Evolutionary conservation across 2,888 invertebrate species (phyloP), one percentile per base, ranked within the genome.

Genomic region (Crepidodera aurea): DNA sequence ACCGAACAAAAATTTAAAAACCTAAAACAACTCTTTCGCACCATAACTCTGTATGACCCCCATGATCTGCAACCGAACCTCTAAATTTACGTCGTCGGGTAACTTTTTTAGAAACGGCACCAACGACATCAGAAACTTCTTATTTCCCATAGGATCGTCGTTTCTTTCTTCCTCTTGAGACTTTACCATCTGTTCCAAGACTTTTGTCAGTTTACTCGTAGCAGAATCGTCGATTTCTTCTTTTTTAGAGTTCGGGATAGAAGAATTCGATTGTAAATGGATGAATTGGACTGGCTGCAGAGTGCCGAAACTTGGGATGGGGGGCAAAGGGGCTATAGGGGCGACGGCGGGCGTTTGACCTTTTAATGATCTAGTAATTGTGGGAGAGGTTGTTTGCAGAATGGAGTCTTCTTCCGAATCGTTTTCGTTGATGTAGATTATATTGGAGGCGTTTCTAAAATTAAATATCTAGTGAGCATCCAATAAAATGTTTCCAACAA

Each of bases 11-110:
- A 42, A 22, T 40, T 40, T 2, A n/a, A n/a, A 34, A 34, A 15
- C 15, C n/a, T 22, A 48, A 40, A 29, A 25, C 16, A 19, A 13
- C 13, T 54, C 58, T 51, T 63, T 63, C 2, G 37, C 44, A 12
- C 34, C 19, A 22, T 65, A 66, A 59, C 34, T 71, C 54, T 75
- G 75, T 19, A 77, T 40, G 0, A 77, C 72, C 40, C 72, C 75
- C 74, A 76, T 69, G 60, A 76, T 58, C 59, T 76, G 74, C 56
- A 76, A 65, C 40, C 76, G 62, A 10, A 77, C 75, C 60, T 77
- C 75, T 51, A 77, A 67, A 65, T 76, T 77, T 1, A 75, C 73
- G 62, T 76, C 75, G 51, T 77, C 75, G 0, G 75, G 72, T 58
- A 77, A 60, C 46, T 72, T 74, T 50, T 70, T 71, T 73, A 77